Evolutionary conservation across 2,797 vertebrate genomes (phyloP), one percentile per base, ranked within the genome.

Genomic region (Xenentodon cancila): DNA sequence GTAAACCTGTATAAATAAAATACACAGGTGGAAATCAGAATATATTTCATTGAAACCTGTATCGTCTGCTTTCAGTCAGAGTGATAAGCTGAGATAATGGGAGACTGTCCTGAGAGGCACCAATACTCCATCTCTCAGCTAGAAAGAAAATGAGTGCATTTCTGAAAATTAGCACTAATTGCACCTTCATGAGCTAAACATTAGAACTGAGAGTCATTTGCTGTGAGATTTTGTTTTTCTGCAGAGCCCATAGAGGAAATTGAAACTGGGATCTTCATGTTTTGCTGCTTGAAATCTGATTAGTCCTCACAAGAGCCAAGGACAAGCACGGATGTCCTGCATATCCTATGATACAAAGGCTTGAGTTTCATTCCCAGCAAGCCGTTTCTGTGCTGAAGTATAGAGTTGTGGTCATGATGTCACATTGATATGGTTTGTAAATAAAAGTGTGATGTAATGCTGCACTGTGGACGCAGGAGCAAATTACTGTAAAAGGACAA

Each of bases 381-480:
- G 48, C 53, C 44, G 18, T 70, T 77, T 82, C 71, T 65, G 57
- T 62, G 59, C 68, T 87, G 80, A 89, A 78, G 76, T 84, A 86
- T 74, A 79, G 78, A 82, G 71, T 80, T 72, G 82, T 82, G 79
- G 59, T 80, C 65, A 65, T 82, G 84, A 89, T 85, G 86, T 88
- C 78, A 87, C 85, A 73, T 81, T 84, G 82, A 90, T 90, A 88
- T 62, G 54, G 70, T 57, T 53, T 71, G 74, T 74, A 82, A 85
- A 88, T 87, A 86, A 87, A 88, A 71, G 77, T 79, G 71, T 86
- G 86, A 91, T 90, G 86, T 91, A 83, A 90, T 62, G 59, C 67
- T 81, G 73, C 78, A 83, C 80, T 64, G 56, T 79, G 50, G 64
- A 75, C 71, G 77, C 68, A 6, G 62, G 25, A 51, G 48, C 45